A percentile compares a stretch with the other conserved stretches of the same genome.
Evolutionary conservation across 2,888 invertebrate species (phyloP).

Genomic region (Heliconius ismenius): DNA sequence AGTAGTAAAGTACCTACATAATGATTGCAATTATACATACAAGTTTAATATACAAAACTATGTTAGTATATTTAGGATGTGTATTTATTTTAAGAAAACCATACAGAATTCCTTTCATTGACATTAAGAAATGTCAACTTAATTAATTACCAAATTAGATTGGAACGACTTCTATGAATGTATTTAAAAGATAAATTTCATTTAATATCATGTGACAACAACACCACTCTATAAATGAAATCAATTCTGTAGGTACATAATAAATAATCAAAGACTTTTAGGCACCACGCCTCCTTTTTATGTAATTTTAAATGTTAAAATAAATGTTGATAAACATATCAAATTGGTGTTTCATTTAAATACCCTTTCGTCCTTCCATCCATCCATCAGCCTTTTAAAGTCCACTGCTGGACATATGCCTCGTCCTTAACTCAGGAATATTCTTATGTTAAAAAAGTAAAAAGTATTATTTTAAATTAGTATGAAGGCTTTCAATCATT

Average conservation of each 20-base stretch:
- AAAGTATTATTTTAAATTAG: too few relatives aligned
- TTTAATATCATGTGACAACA: background rate
- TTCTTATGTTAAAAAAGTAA: background rate
- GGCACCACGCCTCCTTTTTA: constrained; percentile 79
- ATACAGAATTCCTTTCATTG: constrained; percentile 27
- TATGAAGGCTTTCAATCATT: too few relatives aligned
- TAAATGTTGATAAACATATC: constrained; percentile 80
- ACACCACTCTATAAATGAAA: constrained; percentile 72
- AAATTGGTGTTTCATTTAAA: constrained; percentile 63
- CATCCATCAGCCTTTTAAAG: too few relatives aligned
- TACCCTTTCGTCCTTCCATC: background rate
- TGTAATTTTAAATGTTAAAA: constrained; percentile 81
- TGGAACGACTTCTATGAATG: constrained; percentile 1
- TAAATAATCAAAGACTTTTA: constrained; percentile 77
- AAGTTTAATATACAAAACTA: constrained; percentile 6
- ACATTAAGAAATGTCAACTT: constrained; percentile 6
- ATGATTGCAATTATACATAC: background rate
- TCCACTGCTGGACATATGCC: too few relatives aligned
- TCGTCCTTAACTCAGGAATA: background rate
- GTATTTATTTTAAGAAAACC: constrained; percentile 18
- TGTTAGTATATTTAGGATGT: constrained; percentile 13
- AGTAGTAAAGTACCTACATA: constrained; percentile 23
- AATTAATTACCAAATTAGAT: background rate
- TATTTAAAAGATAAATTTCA: background rate
- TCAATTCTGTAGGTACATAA: constrained; percentile 73